Evolutionary conservation across 1,140 invertebrate species (phyloP).

Genomic region (Heterodera carotae): DNA sequence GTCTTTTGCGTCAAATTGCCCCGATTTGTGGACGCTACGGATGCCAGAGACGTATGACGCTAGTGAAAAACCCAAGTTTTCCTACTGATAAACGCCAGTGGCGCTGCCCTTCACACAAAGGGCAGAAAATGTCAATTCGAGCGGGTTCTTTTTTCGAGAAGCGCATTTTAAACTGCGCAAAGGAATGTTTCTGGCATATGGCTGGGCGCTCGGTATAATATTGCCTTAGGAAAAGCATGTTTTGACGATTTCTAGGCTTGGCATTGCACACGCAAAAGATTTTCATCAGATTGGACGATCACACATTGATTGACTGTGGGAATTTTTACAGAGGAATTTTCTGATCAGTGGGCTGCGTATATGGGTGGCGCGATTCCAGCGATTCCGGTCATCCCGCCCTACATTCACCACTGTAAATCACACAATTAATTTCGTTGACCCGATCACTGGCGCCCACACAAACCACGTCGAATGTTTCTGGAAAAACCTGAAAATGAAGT

Average conservation of each 20-base stretch:
- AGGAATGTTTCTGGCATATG: neutral
- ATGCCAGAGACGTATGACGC: too few relatives aligned
- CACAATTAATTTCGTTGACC: neutral
- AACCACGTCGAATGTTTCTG: constrained; percentile 13
- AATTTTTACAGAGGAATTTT: neutral
- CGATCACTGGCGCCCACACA: neutral
- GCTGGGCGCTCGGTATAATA: neutral
- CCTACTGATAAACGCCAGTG: neutral
- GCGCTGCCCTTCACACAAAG: constrained; percentile 3
- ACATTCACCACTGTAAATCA: constrained; percentile 17
- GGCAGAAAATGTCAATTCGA: neutral
- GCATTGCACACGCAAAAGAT: neutral
- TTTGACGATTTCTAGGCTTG: too few relatives aligned
- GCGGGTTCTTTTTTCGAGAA: neutral
- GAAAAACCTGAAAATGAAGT: too few relatives aligned
- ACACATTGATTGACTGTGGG: neutral
- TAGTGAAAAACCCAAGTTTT: too few relatives aligned
- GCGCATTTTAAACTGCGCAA: neutral
- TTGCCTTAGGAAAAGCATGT: too few relatives aligned
- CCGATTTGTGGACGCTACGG: neutral
- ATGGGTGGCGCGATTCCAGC: too few relatives aligned
- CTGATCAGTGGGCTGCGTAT: too few relatives aligned
- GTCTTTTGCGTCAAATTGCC: constrained; percentile 10
- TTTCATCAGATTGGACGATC: neutral
- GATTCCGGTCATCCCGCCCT: too few relatives aligned